Base-by-base conservation (phyloP, 2,797 vertebrate genomes). In the Cynopterus sphinx region DNA sequence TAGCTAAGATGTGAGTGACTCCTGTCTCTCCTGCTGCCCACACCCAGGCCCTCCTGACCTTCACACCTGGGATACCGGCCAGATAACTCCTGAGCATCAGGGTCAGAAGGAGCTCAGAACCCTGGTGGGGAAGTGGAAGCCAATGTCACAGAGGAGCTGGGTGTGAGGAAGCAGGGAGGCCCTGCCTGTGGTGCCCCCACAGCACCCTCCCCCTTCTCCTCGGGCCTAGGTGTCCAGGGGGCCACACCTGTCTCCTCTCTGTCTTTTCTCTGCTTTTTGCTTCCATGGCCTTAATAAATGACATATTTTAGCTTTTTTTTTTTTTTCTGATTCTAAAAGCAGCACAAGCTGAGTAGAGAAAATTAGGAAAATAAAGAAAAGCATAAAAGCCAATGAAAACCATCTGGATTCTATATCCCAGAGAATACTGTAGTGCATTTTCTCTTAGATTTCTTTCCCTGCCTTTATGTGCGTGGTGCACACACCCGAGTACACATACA, bases 311-410 rank as follows among this genome's bases (percentile, higher is more conserved):
- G 36, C 28, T 68, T 12, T 87, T 33, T 33, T 87, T 33, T 33
- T 33, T 33, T 43, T 49, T 82, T 75, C 75, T 75, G 59, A 53
- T 68, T 61, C 89, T 77, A 75, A 70, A 91, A 84, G 85, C 68
- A 87, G 59, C 39, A 68, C 16, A 75, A 33, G 59, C 59, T 31
- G 67, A 43, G 41, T 17, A 24, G 26, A 92, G 61, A 53, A 68
- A 82, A 46, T 68, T 9, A 70, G 77, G 43, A 59, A 51, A 61
- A 61, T 21, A 43, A 5, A 24, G 49, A 61, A 87, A 24, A 82
- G 61, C 51, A 61, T 59, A 41, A 51, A 82, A 68, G 49, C 49
- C 68, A 57, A 28, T 87, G 33, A 91, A 87, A 82, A 22, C 21
- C 39, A 26, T 55, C 17, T 17, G 78, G 39, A 91, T 41, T 46